Base-by-base conservation (phyloP, 2,888 invertebrate species). In the Cryptosula pallasiana region DNA sequence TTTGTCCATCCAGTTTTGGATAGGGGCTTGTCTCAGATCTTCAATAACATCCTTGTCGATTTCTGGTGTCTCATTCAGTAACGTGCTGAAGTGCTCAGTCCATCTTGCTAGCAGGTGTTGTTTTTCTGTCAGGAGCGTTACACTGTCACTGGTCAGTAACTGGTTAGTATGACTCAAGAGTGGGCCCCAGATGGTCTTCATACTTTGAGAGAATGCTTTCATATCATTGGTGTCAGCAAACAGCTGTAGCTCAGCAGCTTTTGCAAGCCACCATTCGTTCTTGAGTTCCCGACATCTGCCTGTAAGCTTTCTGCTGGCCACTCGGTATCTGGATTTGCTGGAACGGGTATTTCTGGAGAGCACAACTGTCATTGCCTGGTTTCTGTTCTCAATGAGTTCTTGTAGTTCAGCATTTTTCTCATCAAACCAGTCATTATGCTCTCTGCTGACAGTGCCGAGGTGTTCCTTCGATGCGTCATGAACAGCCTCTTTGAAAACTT, bases 201-300 rank as follows among this genome's bases (percentile, higher is more conserved):
- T 57, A 25, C 57, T 57, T 23, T 25, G 57, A 25, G 5, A 57
- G 57, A 57, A 57, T 25, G 25, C 25, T 23, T 25, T 25, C 57
- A 57, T 57, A 13, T 25, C 5, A 57, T 25, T 57, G 5, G 57
- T 57, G 5, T 57, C 57, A 9, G 57, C 57, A 23, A 57, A 57
- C 20, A n/a, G 25, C 5, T 57, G 57, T 23, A 25, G 57, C n/a
- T 57, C n/a, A 16, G 25, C 57, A 23, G 57, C 25, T 57, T 57
- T 57, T 57, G 57, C 57, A 16, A 57, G 57, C 25, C 57, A 13
- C 57, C 13, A 57, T 23, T 57, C 20, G 23, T 57, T 57, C 57
- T 57, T 57, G 5, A 57, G n/a, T 25, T 57, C 57, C 25, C 57
- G 5, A 57, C 5, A 25, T 57, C 20, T 13, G 5, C 9, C 45